These are phyloP conservation scores for Orthonychiurus folsomi DNA, from an alignment of 2,888 invertebrate species.

Conservation along the genomic window DNA sequence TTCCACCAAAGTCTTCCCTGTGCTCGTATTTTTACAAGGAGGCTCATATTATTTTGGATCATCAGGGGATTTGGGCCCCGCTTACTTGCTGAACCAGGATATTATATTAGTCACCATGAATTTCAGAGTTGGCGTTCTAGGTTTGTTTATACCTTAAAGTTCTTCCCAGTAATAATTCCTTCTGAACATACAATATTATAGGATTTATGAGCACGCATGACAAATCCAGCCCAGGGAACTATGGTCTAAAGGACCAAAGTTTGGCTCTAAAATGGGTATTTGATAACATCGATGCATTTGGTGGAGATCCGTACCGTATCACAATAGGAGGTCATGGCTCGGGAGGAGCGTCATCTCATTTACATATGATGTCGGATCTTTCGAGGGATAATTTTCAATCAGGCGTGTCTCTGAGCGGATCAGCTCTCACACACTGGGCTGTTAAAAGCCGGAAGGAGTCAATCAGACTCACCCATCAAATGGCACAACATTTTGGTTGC, in stretches of 20 bases:
- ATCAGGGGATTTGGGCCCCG: conserved; percentile 23
- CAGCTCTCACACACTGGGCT: conserved; percentile 27
- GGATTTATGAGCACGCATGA: conserved; percentile 23
- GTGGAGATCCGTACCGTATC: conserved; percentile 20
- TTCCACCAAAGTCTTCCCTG: background rate
- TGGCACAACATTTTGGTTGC: conserved; percentile 19
- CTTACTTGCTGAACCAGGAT: conserved; percentile 25
- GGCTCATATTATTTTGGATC: conserved; percentile 19
- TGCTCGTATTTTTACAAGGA: conserved; percentile 17
- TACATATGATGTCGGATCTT: conserved; percentile 22
- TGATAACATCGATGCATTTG: conserved; percentile 23
- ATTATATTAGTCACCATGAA: conserved; percentile 22
- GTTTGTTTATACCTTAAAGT: conserved; percentile 5
- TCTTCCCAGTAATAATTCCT: too few relatives aligned
- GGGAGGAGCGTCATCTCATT: conserved; percentile 22
- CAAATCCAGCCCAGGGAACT: conserved; percentile 16
- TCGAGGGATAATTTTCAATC: conserved; percentile 20
- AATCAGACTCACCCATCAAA: conserved; percentile 15
- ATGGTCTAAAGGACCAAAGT: conserved; percentile 20
- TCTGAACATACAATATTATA: background rate
- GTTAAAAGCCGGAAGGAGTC: conserved; percentile 20
- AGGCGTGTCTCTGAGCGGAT: conserved; percentile 25
- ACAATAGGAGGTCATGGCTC: conserved; percentile 20
- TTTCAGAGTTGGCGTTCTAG: conserved; percentile 17
- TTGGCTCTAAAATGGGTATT: conserved; percentile 19